A percentile compares a stretch with the other conserved stretches of the same genome.
Evolutionary conservation across 2,797 vertebrate species (phyloP).

Genomic region (Anniella stebbinsi): DNA sequence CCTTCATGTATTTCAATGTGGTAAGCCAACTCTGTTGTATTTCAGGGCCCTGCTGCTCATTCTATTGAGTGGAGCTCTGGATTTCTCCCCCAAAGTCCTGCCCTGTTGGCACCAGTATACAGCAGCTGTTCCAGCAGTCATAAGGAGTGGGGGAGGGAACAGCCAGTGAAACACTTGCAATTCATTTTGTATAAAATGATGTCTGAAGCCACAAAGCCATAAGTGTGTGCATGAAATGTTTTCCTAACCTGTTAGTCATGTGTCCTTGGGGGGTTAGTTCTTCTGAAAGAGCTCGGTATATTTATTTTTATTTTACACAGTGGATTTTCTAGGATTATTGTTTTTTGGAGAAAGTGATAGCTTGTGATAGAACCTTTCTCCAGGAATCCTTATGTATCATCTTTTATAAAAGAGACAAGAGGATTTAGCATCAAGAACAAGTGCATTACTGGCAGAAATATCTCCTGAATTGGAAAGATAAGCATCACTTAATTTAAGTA

Average conservation of each 20-base stretch:
- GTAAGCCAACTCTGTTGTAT: background rate
- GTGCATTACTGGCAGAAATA: background rate
- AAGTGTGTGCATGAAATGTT: slow-evolving; percentile 40
- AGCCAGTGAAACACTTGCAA: slow-evolving; percentile 51
- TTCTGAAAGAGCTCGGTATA: slow-evolving; percentile 54
- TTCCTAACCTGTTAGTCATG: slow-evolving; percentile 63
- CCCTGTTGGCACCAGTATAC: background rate
- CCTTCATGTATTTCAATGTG: background rate
- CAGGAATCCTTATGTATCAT: slow-evolving; percentile 30
- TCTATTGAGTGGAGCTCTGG: background rate
- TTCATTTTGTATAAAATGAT: slow-evolving; percentile 56
- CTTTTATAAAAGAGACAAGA: slow-evolving; percentile 42
- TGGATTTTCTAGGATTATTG: slow-evolving; percentile 39
- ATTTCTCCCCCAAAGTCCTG: background rate
- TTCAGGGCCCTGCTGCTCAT: background rate
- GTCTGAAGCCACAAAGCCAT: slow-evolving; percentile 40
- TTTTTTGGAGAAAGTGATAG: slow-evolving; percentile 38
- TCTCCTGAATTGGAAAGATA: too few species aligned
- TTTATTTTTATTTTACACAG: slow-evolving; percentile 54
- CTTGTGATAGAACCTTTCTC: slow-evolving; percentile 41
- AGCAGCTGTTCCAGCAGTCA: slow-evolving; percentile 42
- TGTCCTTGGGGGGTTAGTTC: slow-evolving; percentile 47
- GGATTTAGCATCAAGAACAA: slow-evolving; percentile 3
- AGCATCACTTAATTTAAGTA: too few species aligned
- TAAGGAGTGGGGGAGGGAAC: background rate